phyloP scores from a whole-genome alignment of 2,113 vertebrate genomes.

The Salvator merianae region DNA sequence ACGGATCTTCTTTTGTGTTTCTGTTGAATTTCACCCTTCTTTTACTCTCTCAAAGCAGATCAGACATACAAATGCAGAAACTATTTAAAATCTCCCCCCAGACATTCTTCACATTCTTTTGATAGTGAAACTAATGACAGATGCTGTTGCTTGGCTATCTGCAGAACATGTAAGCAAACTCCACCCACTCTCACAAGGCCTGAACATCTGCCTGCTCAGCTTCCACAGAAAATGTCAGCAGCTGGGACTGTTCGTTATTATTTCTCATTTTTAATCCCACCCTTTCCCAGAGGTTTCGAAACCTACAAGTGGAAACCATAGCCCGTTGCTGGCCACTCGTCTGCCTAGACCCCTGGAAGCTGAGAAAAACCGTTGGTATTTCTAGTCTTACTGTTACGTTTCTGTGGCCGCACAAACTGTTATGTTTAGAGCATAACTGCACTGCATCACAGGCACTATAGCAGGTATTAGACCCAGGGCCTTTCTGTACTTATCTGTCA shows the following conservation, averaged over 20 bases:
- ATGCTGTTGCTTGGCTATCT: slow-evolving; percentile 41
- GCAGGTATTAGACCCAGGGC: too few species aligned
- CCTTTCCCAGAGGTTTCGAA: slow-evolving; percentile 6
- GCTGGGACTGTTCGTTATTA: background rate
- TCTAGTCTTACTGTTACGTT: background rate
- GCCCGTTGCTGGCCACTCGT: too few species aligned
- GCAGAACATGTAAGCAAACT: slow-evolving; percentile 49
- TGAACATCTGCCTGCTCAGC: slow-evolving; percentile 25
- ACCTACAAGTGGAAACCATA: background rate
- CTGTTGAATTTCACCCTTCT: background rate
- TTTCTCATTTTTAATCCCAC: background rate
- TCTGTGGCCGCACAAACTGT: too few species aligned
- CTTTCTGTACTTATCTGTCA: too few species aligned
- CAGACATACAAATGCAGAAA: slow-evolving; percentile 37
- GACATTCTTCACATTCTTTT: slow-evolving; percentile 49
- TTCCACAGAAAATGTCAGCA: slow-evolving; percentile 27
- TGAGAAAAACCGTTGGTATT: background rate
- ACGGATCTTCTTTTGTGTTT: background rate
- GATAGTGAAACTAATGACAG: slow-evolving; percentile 44
- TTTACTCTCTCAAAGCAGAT: slow-evolving; percentile 6
- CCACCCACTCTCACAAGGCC: slow-evolving; percentile 30
- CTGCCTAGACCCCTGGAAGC: background rate
- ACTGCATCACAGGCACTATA: too few species aligned
- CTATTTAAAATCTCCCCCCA: slow-evolving; percentile 36
- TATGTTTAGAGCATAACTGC: too few species aligned